These are phyloP conservation scores for Paracanthobrama guichenoti DNA, from an alignment of 2,113 vertebrate genomes.

Conservation along the genomic window DNA sequence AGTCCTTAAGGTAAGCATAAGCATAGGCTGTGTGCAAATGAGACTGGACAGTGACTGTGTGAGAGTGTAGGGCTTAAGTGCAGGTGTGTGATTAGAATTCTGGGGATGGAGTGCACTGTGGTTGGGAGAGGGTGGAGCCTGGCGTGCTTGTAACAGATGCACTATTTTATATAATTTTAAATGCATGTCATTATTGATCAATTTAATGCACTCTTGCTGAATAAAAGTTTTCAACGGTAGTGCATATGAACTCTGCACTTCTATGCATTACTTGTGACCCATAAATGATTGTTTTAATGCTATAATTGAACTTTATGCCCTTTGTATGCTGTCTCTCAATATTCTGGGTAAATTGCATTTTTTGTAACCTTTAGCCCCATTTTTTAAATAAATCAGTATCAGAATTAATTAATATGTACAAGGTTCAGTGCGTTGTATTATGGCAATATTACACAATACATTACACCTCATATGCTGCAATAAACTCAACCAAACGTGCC, in stretches of 20 bases:
- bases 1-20: too few relatives aligned
- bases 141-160: too few relatives aligned
- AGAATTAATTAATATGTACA: slow-evolving; percentile 25
- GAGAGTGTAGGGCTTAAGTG: too few relatives aligned
- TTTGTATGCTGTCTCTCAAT: neutral
- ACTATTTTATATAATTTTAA: too few relatives aligned
- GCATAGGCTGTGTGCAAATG: too few relatives aligned
- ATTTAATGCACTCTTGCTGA: too few relatives aligned
- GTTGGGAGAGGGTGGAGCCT: too few relatives aligned
- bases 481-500: neutral
- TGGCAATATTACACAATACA: slow-evolving; percentile 22
- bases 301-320: neutral
- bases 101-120: too few relatives aligned
- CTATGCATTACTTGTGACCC: neutral
- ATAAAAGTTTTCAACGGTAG: neutral
- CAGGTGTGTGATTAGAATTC: too few relatives aligned
- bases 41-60: too few relatives aligned
- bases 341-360: neutral
- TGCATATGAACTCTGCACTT: neutral
- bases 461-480: slow-evolving; percentile 29
- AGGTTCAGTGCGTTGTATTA: neutral
- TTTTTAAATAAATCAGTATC: neutral
- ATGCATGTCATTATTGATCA: too few relatives aligned
- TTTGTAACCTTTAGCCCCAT: slow-evolving; percentile 17
- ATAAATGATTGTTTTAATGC: neutral